These are phyloP conservation scores for Gallinago stenura DNA, from an alignment of 2,797 vertebrate genomes.

Conservation along the genomic window DNA sequence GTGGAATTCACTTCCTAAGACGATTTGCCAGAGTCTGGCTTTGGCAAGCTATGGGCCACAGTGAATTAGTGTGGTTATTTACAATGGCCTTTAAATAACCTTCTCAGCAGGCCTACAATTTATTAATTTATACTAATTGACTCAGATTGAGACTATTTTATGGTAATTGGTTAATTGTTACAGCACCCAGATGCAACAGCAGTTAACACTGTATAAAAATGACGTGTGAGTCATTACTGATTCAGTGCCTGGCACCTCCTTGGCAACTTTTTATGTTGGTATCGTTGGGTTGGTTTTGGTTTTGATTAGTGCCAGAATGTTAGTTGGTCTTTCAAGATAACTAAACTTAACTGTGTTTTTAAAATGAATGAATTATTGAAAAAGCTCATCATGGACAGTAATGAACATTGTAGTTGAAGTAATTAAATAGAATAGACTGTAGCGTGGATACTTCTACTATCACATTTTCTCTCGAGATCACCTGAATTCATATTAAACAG, in stretches of 20 bases:
- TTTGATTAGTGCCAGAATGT: not conserved
- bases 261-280: conserved; percentile 33
- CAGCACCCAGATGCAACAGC: conserved; percentile 61
- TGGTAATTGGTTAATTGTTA: conserved; percentile 70
- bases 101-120: conserved; percentile 66
- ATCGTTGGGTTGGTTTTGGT: not conserved
- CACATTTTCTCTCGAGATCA: accelerated
- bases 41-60: conserved; percentile 20
- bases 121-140: conserved; percentile 68
- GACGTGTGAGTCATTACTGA: conserved; percentile 40
- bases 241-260: conserved; percentile 14
- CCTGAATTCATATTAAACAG: not conserved
- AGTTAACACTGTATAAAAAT: conserved; percentile 54
- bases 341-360: not conserved
- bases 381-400: not conserved
- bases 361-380: not conserved
- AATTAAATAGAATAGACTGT: not conserved
- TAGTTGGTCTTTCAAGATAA: conserved; percentile 14
- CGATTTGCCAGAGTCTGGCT: not conserved
- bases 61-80: conserved; percentile 35
- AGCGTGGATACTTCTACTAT: not conserved
- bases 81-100: conserved; percentile 63
- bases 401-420: not conserved
- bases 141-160: conserved; percentile 64
- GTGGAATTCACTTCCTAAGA: not conserved